Conservation (phyloP, 1,140 invertebrate genomes). For the Drosophila nasuta region DNA sequence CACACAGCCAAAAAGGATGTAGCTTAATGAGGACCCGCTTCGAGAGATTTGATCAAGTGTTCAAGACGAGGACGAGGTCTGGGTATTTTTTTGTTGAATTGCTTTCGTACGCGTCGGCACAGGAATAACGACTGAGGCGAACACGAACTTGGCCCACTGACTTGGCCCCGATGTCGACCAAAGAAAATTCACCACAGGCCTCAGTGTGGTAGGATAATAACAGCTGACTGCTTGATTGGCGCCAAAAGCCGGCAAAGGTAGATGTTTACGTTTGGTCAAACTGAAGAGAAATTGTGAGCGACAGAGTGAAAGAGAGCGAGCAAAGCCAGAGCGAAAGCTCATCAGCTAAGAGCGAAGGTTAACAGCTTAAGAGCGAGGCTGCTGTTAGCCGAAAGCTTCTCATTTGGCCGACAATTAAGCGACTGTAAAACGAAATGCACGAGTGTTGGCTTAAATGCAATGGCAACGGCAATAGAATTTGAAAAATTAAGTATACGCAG, state of each 20-base stretch:
- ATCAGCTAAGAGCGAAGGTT: slow-evolving; percentile 26
- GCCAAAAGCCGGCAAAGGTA: slow-evolving; percentile 50
- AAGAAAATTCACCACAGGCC: slow-evolving; percentile 52
- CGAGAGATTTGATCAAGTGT: slow-evolving; percentile 21
- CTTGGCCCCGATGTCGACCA: slow-evolving; percentile 48
- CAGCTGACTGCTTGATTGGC: slow-evolving; percentile 58
- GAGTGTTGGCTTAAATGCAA: not conserved
- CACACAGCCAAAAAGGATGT: slow-evolving; percentile 18
- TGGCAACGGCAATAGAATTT: not conserved
- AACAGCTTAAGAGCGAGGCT: slow-evolving; percentile 38
- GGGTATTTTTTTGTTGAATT: slow-evolving; percentile 8
- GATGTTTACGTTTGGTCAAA: slow-evolving; percentile 62
- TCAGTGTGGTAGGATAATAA: slow-evolving; percentile 37
- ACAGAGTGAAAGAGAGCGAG: not conserved
- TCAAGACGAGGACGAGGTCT: slow-evolving; percentile 14
- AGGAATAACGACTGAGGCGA: slow-evolving; percentile 68
- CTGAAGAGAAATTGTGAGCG: not conserved
- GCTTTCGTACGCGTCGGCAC: slow-evolving; percentile 70
- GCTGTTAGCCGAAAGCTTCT: slow-evolving; percentile 45
- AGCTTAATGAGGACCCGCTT: slow-evolving; percentile 6
- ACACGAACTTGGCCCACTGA: slow-evolving; percentile 53
- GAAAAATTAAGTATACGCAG: slow-evolving; percentile 12
- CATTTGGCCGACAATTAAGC: not conserved
- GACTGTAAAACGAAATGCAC: not conserved
- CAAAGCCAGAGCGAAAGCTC: slow-evolving; percentile 27